These are phyloP conservation scores for Muschampia plurimacula DNA, from an alignment of 2,888 invertebrate species.

Conservation along the genomic window DNA sequence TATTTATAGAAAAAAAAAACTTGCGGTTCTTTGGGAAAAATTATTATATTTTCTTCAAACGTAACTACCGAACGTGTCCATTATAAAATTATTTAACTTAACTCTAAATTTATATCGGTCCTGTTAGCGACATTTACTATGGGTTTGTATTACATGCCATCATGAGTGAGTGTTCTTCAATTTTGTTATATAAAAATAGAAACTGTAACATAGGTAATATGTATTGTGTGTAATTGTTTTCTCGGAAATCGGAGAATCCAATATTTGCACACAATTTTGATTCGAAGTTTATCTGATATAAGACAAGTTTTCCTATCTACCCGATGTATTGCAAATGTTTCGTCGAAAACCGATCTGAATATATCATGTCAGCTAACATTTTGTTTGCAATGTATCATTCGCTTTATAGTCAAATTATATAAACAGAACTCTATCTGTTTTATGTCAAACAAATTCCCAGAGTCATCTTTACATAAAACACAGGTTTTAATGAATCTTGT, in stretches of 20 bases:
- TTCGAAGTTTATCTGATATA: background rate
- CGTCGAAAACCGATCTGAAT: constrained; percentile 23
- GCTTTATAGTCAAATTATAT: constrained; percentile 28
- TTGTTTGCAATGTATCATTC: constrained; percentile 28
- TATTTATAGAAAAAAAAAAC: too few species aligned
- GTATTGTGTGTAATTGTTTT: background rate
- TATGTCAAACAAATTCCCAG: constrained; percentile 27
- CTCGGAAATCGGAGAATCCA: background rate
- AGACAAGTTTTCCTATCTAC: constrained; percentile 11
- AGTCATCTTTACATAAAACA: constrained; percentile 15
- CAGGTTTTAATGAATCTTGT: constrained; percentile 19
- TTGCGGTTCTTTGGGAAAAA: too few species aligned
- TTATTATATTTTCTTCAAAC: too few species aligned
- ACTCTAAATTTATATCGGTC: too few species aligned
- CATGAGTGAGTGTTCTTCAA: too few species aligned
- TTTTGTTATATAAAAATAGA: too few species aligned
- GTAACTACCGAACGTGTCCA: too few species aligned
- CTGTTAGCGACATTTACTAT: too few species aligned
- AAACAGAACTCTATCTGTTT: constrained; percentile 21
- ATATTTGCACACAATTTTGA: background rate
- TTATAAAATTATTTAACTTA: too few species aligned
- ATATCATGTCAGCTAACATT: constrained; percentile 21
- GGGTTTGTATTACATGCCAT: too few species aligned
- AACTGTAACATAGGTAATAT: too few species aligned
- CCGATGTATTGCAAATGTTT: constrained; percentile 13